Evolutionary conservation across 2,888 invertebrate species (phyloP).

Genomic region (Pandemis corylana): DNA sequence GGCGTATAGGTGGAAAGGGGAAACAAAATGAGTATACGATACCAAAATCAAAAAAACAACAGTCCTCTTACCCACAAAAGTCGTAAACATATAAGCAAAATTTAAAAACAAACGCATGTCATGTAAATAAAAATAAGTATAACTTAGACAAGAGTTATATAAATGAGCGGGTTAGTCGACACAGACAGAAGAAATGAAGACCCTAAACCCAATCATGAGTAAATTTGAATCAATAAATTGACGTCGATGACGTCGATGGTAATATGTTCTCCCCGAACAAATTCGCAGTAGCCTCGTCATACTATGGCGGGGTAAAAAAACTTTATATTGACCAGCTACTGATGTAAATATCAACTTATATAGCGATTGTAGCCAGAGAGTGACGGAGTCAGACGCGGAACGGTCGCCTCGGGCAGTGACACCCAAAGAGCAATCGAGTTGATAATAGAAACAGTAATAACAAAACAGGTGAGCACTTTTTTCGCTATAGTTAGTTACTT

Average conservation of each 20-base stretch:
- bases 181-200: not conserved
- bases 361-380: not conserved
- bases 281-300: conserved; percentile 2
- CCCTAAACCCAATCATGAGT: not conserved
- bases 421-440: conserved; percentile 3
- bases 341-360: conserved; percentile 12
- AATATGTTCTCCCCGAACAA: not conserved
- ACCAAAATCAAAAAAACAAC: no score
- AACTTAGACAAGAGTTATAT: no score
- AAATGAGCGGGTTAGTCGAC: no score
- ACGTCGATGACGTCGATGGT: not conserved
- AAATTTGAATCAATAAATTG: not conserved
- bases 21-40: no score
- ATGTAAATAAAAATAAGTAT: no score
- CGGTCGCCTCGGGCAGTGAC: conserved; percentile 5
- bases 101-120: no score
- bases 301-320: not conserved
- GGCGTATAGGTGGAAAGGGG: no score
- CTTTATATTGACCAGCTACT: not conserved
- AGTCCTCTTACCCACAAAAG: no score
- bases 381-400: conserved; percentile 1
- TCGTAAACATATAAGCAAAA: no score
- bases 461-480: conserved; percentile 1
- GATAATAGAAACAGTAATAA: not conserved
- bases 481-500: not conserved